Percentiles rank a stretch among this genome's conserved stretches.
phyloP scores from a whole-genome alignment of 1,140 invertebrate genomes.

The Drosophila lacertosa region DNA sequence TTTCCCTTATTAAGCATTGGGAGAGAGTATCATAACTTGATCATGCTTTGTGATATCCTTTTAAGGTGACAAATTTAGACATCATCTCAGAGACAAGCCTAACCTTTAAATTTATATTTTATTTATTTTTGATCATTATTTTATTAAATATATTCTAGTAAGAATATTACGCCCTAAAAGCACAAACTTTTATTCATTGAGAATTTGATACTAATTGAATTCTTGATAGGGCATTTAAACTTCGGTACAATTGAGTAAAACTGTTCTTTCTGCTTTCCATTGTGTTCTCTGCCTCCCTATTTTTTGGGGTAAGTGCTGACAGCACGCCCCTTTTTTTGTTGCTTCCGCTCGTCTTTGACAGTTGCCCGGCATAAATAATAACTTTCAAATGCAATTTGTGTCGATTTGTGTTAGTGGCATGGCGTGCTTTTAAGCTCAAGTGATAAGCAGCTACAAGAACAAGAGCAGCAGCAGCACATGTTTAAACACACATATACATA shows the following conservation, averaged over 20 bases:
- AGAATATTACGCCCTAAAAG: too few relatives aligned
- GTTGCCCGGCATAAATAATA: slow-evolving; percentile 70
- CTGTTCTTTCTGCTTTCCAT: not conserved
- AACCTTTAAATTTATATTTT: too few relatives aligned
- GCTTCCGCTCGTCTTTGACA: slow-evolving; percentile 36
- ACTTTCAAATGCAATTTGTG: slow-evolving; percentile 79
- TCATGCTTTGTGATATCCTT: too few relatives aligned
- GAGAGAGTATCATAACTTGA: too few relatives aligned
- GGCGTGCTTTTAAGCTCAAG: slow-evolving; percentile 41
- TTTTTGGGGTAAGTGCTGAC: slow-evolving; percentile 34
- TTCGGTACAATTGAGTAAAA: not conserved
- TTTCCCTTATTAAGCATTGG: too few relatives aligned
- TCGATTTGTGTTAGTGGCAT: slow-evolving; percentile 65
- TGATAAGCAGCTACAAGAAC: slow-evolving; percentile 39
- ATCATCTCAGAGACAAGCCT: too few relatives aligned
- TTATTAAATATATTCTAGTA: too few relatives aligned
- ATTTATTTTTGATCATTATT: too few relatives aligned
- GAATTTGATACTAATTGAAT: too few relatives aligned
- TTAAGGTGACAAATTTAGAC: too few relatives aligned
- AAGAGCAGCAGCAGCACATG: not conserved
- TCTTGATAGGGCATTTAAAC: not conserved
- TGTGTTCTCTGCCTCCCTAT: not conserved
- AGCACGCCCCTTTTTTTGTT: slow-evolving; percentile 31
- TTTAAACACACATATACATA: slow-evolving; percentile 21
- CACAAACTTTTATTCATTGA: too few relatives aligned